A percentile compares a stretch with the other conserved stretches of the same genome.
phyloP scores from a whole-genome alignment of 1,140 invertebrate species.

The Melanaphis sacchari region DNA sequence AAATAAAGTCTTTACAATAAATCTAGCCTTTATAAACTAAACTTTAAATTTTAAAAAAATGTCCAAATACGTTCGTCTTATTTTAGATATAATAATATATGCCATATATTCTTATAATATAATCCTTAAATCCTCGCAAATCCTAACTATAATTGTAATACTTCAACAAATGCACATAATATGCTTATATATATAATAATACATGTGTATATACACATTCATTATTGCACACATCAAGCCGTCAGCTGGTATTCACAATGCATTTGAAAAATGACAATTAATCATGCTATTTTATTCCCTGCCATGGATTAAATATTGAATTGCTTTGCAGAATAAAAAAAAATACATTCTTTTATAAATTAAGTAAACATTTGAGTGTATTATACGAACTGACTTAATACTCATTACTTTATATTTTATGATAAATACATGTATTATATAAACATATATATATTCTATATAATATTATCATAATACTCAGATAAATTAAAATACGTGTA shows the following conservation, averaged over 20 bases:
- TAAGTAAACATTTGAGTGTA: constrained; percentile 3
- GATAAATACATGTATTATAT: background rate
- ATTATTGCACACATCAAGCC: background rate
- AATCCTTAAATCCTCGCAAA: background rate
- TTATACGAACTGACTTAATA: background rate
- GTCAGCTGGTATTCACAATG: constrained; percentile 5
- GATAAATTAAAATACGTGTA: too few relatives aligned
- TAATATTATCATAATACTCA: background rate
- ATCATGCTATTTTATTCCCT: background rate
- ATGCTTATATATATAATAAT: background rate
- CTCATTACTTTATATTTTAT: background rate
- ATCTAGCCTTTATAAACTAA: background rate
- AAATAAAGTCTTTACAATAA: background rate
- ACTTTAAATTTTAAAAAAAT: background rate
- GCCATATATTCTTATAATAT: background rate
- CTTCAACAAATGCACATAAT: background rate
- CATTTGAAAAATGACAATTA: background rate
- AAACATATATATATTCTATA: too few relatives aligned
- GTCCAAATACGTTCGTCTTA: background rate
- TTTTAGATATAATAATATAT: background rate
- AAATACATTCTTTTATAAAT: background rate
- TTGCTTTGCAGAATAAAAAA: background rate
- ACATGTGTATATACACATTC: background rate
- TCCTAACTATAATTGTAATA: background rate
- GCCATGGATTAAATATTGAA: constrained; percentile 14